Percentiles rank a stretch among this genome's conserved stretches.
Conservation (phyloP, 2,797 vertebrate species). For the Garrulus glandarius region DNA sequence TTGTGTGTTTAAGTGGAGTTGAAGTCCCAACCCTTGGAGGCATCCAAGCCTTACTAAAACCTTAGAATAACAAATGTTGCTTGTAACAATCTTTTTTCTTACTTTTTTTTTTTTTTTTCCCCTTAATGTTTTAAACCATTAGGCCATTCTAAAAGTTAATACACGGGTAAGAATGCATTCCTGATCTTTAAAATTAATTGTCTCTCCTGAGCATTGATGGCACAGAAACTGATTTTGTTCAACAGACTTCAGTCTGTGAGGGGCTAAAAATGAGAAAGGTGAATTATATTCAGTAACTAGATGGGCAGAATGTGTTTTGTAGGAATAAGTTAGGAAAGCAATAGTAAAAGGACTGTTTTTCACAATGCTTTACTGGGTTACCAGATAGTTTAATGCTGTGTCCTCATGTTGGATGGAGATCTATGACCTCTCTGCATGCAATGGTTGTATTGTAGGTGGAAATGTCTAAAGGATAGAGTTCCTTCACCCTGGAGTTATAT, state of each 20-base stretch:
- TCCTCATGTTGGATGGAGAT: not conserved
- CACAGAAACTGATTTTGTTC: not conserved
- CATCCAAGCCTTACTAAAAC: conserved; percentile 18
- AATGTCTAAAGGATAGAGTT: not conserved
- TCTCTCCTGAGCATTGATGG: not conserved
- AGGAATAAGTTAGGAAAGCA: not conserved
- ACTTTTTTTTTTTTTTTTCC: too few relatives aligned
- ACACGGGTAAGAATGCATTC: not conserved
- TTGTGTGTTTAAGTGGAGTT: conserved; percentile 26
- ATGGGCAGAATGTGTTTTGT: not conserved
- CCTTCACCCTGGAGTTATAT: not conserved
- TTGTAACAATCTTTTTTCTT: not conserved
- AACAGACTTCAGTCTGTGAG: not conserved
- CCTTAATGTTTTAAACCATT: not conserved
- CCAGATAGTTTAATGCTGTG: not conserved
- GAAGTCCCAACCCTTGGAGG: conserved; percentile 37
- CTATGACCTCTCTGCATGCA: accelerated
- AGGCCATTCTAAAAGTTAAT: not conserved
- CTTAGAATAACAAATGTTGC: conserved; percentile 44
- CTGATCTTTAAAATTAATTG: not conserved
- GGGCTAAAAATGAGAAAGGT: not conserved
- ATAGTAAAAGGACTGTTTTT: not conserved
- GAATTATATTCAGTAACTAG: not conserved
- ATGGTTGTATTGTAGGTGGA: not conserved
- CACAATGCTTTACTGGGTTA: not conserved